A percentile compares a stretch with the other conserved stretches of the same genome.
phyloP scores from a whole-genome alignment of 2,888 invertebrate species.

The Creontiades dilutus region DNA sequence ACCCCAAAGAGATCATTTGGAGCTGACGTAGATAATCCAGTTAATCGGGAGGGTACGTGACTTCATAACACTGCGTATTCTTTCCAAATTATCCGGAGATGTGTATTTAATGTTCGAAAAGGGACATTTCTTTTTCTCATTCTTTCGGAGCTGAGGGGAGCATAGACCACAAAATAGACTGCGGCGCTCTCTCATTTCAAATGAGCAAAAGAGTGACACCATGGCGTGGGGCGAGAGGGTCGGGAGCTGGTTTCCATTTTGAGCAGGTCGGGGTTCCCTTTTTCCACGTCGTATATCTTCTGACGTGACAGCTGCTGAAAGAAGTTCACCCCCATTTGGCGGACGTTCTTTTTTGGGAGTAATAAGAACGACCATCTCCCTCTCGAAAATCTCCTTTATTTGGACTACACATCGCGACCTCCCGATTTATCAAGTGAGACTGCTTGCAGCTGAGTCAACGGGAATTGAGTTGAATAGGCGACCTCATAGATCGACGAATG shows the following conservation, averaged over 20 bases:
- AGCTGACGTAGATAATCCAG: too few relatives aligned
- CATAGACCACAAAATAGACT: too few relatives aligned
- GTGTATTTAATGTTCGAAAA: too few relatives aligned
- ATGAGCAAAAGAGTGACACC: conserved; percentile 21
- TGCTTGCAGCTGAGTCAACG: too few relatives aligned
- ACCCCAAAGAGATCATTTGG: too few relatives aligned
- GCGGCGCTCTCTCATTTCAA: not conserved
- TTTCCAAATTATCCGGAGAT: too few relatives aligned
- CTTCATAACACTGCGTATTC: too few relatives aligned
- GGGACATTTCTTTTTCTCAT: too few relatives aligned
- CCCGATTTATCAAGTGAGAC: conserved; percentile 3
- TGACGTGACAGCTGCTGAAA: conserved; percentile 30
- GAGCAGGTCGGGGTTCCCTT: conserved; percentile 5
- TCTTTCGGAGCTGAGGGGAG: too few relatives aligned
- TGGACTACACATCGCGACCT: not conserved
- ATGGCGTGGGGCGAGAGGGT: not conserved
- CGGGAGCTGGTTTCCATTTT: conserved; percentile 14
- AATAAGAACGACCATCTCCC: conserved; percentile 24
- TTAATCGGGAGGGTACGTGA: too few relatives aligned
- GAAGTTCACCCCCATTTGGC: conserved; percentile 25
- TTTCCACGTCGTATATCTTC: not conserved
- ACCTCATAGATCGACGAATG: too few relatives aligned
- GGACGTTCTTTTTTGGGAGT: conserved; percentile 21
- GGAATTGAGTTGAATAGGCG: too few relatives aligned
- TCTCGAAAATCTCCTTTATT: not conserved